Base-by-base conservation (phyloP, 2,888 invertebrate genomes). In the Parelbella ahira region DNA sequence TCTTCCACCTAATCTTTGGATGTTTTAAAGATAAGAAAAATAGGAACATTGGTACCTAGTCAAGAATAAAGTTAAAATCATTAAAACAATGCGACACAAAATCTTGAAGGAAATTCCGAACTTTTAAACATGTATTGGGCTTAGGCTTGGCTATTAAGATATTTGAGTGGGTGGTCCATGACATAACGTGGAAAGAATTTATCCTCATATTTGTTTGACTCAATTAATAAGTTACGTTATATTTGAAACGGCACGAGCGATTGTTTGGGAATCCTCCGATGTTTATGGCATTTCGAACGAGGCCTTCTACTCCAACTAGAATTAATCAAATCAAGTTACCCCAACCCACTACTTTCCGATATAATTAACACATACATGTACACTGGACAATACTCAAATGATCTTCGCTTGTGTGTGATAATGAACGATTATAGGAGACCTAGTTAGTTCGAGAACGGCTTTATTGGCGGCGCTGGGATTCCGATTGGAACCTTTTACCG, bases 291-390 rank as follows among this genome's bases (percentile, higher is more conserved):
- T 73, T 74, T 71, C 73, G 69, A 79, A 74, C 80, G 75, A 82
- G 79, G 73, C 72, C 72, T 71, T 63, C 70, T 72, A 72, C 73
- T 83, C 77, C 64, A 68, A 78, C 78, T 81, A 72, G 84, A 84
- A 87, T 87, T 87, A 87, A 87, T 87, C 87, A 87, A 87, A 87
- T 87, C 87, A 87, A 81, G 70, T 80, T 77, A 79, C 87, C 86
- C 87, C 83, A 72, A 77, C 82, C 81, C 76, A 82, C 80, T 78
- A 83, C 84, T 87, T 87, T 84, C 84, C 81, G 83, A 87, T 87
- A 84, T 87, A 87, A 87, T 87, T 87, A 87, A 86, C 83, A 80
- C 77, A 60, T 69, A 72, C 72, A 65, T 73, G 79, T 81, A 77
- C 80, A 70, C 60, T 63, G 73, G 70, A 75, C 73, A 78, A 78